These are phyloP conservation scores for Parapsyche elsis DNA, from an alignment of 1,140 invertebrate genomes.

Conservation along the genomic window DNA sequence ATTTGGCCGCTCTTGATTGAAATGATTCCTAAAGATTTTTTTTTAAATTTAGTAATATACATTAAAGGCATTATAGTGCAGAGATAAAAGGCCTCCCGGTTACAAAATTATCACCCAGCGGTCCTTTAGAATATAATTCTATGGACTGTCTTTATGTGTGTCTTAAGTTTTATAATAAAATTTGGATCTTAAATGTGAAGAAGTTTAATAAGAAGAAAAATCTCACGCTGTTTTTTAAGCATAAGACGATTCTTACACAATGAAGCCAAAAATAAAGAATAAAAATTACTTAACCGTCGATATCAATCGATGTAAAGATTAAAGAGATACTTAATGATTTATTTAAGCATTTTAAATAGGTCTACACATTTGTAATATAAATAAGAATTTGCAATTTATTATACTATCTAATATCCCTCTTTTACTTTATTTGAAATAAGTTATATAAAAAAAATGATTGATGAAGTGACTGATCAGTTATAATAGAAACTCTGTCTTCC, in stretches of 20 bases:
- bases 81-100: slow-evolving; percentile 29
- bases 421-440: background rate
- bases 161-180: slow-evolving; percentile 6
- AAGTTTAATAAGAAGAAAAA: background rate
- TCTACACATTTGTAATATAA: background rate
- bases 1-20: slow-evolving; percentile 9
- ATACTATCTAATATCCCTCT: background rate
- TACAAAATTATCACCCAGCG: slow-evolving; percentile 8
- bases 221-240: background rate
- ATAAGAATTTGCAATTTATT: slow-evolving; percentile 7
- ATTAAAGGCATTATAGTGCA: slow-evolving; percentile 32
- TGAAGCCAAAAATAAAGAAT: background rate
- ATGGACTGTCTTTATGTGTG: slow-evolving; percentile 2
- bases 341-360: slow-evolving; percentile 8
- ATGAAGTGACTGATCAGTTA: too few relatives aligned
- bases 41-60: slow-evolving; percentile 18
- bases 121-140: slow-evolving; percentile 11
- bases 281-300: background rate
- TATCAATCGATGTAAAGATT: background rate
- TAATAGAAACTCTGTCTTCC: too few relatives aligned
- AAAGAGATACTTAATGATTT: background rate
- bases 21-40: background rate
- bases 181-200: background rate
- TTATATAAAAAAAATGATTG: background rate
- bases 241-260: background rate